These are phyloP conservation scores for Dipodomys stephensi DNA, from an alignment of 2,113 vertebrate genomes.

Conservation along the genomic window DNA sequence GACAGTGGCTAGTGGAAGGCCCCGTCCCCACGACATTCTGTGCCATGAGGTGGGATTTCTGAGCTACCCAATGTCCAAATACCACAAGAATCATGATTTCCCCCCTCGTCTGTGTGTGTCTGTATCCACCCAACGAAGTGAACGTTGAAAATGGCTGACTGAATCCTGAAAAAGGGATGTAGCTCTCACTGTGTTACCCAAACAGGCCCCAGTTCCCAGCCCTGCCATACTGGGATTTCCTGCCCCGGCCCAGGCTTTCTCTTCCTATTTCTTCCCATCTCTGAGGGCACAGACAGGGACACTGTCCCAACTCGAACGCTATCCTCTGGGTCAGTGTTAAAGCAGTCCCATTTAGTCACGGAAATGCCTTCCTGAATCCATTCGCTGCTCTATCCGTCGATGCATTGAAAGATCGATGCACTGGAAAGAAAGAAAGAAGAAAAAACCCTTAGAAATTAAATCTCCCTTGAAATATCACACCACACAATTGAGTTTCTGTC, in stretches of 20 bases:
- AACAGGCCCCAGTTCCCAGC: background rate
- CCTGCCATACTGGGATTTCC: background rate
- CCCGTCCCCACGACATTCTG: rapidly evolving
- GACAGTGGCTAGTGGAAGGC: rapidly evolving
- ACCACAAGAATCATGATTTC: background rate
- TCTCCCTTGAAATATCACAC: slow-evolving; percentile 86
- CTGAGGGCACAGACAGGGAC: slow-evolving; percentile 36
- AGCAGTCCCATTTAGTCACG: slow-evolving; percentile 63
- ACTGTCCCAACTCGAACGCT: background rate
- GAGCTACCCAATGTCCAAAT: rapidly evolving
- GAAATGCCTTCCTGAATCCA: slow-evolving; percentile 72
- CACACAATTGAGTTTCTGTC: slow-evolving; percentile 87
- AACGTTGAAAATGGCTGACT: too few relatives aligned
- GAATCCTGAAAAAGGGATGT: rapidly evolving
- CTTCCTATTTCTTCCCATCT: slow-evolving; percentile 38
- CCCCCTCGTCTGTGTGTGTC: too few relatives aligned
- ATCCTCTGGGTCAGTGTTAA: slow-evolving; percentile 14
- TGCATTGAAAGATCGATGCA: background rate
- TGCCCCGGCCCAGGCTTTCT: background rate
- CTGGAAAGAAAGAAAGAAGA: background rate
- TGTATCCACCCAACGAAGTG: too few relatives aligned
- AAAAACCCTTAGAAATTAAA: slow-evolving; percentile 79
- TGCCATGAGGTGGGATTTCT: background rate
- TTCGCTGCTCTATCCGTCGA: slow-evolving; percentile 51
- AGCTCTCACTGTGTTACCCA: background rate